A percentile compares a stretch with the other conserved stretches of the same genome.
These are phyloP conservation scores for Pollenia griseotomentosa DNA, from an alignment of 2,888 invertebrate genomes.

Conservation along the genomic window DNA sequence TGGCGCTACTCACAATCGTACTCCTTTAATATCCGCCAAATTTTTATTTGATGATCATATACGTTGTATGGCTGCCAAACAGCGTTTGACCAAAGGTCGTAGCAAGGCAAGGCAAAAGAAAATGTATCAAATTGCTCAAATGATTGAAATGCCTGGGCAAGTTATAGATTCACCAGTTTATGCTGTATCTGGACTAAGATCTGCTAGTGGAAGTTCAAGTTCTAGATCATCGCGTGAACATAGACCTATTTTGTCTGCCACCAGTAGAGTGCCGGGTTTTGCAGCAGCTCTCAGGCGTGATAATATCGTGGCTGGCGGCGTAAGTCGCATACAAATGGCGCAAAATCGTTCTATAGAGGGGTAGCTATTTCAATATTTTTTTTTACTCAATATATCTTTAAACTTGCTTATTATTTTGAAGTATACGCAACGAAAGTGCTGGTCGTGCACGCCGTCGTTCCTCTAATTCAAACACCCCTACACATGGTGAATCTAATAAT, in stretches of 20 bases:
- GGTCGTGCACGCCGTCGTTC: constrained; percentile 83
- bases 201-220: constrained; percentile 77
- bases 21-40: constrained; percentile 93
- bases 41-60: constrained; percentile 99
- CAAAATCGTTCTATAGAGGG: constrained; percentile 83
- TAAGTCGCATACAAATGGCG: constrained; percentile 83
- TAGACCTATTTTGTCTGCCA: constrained; percentile 85
- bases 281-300: constrained; percentile 86
- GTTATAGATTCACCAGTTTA: constrained; percentile 81
- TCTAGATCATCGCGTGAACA: constrained; percentile 83
- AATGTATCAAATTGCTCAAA: constrained; percentile 96
- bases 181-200: constrained; percentile 79
- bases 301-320: constrained; percentile 79
- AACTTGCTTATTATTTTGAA: constrained; percentile 57
- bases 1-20: constrained; percentile 87
- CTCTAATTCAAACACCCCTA: constrained; percentile 85
- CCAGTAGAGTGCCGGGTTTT: constrained; percentile 85
- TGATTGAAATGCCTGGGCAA: constrained; percentile 91
- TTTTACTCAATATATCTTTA: not conserved
- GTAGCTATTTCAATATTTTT: constrained; percentile 74
- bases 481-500: constrained; percentile 72
- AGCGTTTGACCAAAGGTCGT: constrained; percentile 92
- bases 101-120: constrained; percentile 98
- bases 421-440: constrained; percentile 80
- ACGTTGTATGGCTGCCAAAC: constrained; percentile 99